Evolutionary conservation across 2,797 vertebrate species (phyloP), one percentile per base, ranked within the genome.

Genomic region (Champsocephalus gunnari): DNA sequence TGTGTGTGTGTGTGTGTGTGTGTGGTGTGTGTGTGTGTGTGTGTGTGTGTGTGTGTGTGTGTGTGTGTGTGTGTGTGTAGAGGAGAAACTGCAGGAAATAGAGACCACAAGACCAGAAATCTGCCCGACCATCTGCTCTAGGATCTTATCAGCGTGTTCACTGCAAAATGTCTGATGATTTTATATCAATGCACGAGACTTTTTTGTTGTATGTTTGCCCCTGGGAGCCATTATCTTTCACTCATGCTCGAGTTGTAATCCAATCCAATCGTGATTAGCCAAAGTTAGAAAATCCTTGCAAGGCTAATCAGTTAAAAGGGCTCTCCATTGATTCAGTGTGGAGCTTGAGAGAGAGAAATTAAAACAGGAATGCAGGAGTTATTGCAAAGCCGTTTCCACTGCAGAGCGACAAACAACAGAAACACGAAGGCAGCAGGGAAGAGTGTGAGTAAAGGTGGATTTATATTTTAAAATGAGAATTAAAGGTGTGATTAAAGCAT

Each of bases 241-340:
- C 54, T 44, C 17, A 16, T 57, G 21, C 11, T 12, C 43, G 38
- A 57, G 34, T 38, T 48, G 13, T 38, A 54, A 77, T 65, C 21
- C 32, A 45, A 49, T 54, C 19, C 34, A 59, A 47, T 63, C 19
- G 19, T 24, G 61, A n/a, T 43, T 28, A 16, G 34, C 28, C 55
- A 43, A 10, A 34, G 41, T 57, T 61, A 19, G 6, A 59, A 43
- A 54, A 59, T 19, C 58, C 21, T 14, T 21, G 56, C 21, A 17
- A 10, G 21, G 41, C 49, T 66, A 53, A 58, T 78, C 43, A 12
- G 5, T 58, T 48, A 63, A 66, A 66, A 44, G 19, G 10, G 13
- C 12, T 24, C 34, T 48, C 6, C 10, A 59, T 54, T 68, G 70
- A 73, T 63, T 58, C 50, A 38, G 12, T 16, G 51, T 4, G n/a